Percentiles rank a stretch among this genome's conserved stretches.
Conservation (phyloP, 1,140 invertebrate genomes). For the Cotesia typhae region DNA sequence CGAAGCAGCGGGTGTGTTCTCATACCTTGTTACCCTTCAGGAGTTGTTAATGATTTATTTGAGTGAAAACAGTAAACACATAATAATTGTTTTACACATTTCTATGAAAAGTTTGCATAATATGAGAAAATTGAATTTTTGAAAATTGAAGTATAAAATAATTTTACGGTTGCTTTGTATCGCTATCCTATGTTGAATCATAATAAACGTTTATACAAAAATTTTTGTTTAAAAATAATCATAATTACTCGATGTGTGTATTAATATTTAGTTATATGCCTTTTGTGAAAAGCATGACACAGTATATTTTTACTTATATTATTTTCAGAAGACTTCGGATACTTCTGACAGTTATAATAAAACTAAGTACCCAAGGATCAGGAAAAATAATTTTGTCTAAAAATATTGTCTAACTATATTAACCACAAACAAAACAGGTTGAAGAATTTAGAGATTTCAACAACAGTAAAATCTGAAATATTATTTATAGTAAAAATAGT, state of each 20-base stretch:
- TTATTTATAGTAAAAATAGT: no score
- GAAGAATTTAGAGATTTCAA: no score
- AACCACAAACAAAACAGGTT: no score
- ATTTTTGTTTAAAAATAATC: not conserved
- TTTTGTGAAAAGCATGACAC: slow-evolving; percentile 60
- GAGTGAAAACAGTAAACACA: no score
- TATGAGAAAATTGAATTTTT: no score
- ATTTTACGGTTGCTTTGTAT: no score
- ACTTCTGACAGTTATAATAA: slow-evolving; percentile 44
- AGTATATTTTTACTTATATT: slow-evolving; percentile 62
- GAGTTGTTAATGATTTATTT: slow-evolving; percentile 96
- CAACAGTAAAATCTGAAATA: no score
- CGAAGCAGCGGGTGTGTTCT: slow-evolving; percentile 91
- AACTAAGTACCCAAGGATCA: slow-evolving; percentile 55
- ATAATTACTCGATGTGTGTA: slow-evolving; percentile 11
- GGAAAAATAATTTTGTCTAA: slow-evolving; percentile 55
- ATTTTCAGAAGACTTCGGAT: slow-evolving; percentile 46
- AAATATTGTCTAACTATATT: no score
- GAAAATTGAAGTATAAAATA: not conserved
- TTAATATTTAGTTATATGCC: slow-evolving; percentile 24
- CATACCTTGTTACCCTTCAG: slow-evolving; percentile 95
- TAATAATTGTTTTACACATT: no score
- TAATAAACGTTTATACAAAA: no score
- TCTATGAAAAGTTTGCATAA: no score
- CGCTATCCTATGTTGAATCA: no score